A percentile compares a stretch with the other conserved stretches of the same genome.
These are phyloP conservation scores for Agrilus planipennis DNA, from an alignment of 1,140 invertebrate genomes.

Conservation along the genomic window DNA sequence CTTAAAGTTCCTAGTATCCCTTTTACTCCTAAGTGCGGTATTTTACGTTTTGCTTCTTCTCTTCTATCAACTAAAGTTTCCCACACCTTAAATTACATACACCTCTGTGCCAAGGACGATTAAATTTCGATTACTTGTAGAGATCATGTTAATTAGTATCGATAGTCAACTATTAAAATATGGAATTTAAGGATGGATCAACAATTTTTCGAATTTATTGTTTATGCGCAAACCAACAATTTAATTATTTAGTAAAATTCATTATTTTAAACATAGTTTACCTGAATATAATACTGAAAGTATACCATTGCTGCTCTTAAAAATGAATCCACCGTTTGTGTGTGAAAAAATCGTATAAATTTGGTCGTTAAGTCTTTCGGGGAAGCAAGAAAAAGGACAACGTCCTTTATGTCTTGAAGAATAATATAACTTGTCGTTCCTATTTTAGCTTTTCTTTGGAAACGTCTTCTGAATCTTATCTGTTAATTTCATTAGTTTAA, in stretches of 20 bases:
- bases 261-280: slow-evolving; percentile 15
- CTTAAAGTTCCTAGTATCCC: slow-evolving; percentile 39
- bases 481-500: slow-evolving; percentile 26
- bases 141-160: too few relatives aligned
- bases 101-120: too few relatives aligned
- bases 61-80: slow-evolving; percentile 41
- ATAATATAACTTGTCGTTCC: slow-evolving; percentile 42
- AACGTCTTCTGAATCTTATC: slow-evolving; percentile 43
- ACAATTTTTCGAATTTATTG: too few relatives aligned
- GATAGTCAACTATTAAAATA: too few relatives aligned
- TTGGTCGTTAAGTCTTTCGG: slow-evolving; percentile 38
- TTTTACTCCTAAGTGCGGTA: slow-evolving; percentile 43
- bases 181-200: too few relatives aligned
- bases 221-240: neutral
- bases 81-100: too few relatives aligned
- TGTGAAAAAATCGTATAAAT: slow-evolving; percentile 46
- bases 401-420: slow-evolving; percentile 52
- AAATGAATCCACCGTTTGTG: slow-evolving; percentile 45
- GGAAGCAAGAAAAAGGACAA: slow-evolving; percentile 46
- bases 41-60: slow-evolving; percentile 40
- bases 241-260: neutral
- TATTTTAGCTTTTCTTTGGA: slow-evolving; percentile 40
- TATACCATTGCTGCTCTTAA: slow-evolving; percentile 48
- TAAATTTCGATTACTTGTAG: too few relatives aligned
- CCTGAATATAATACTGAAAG: slow-evolving; percentile 47